Evolutionary conservation across 2,113 vertebrate species (phyloP).

Genomic region (Hymenochirus boettgeri): DNA sequence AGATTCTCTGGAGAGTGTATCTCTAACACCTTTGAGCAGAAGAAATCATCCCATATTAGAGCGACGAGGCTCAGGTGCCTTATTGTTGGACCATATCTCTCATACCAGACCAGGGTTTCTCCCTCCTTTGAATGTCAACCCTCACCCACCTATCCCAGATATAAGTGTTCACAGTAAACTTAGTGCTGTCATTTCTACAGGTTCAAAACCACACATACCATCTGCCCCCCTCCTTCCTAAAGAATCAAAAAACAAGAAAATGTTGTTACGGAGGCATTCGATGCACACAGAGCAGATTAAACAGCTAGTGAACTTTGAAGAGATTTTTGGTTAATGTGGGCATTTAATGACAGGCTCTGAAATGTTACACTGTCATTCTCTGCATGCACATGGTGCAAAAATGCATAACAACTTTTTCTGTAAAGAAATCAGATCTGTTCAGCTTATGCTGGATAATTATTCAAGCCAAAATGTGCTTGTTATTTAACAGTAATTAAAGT

Average conservation of each 20-base stretch:
- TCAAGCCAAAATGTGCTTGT: conserved; percentile 31
- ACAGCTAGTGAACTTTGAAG: conserved; percentile 70
- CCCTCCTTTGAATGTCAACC: conserved; percentile 70
- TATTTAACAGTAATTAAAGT: conserved; percentile 37
- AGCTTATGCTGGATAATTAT: conserved; percentile 39
- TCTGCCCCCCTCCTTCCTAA: conserved; percentile 64
- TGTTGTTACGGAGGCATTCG: conserved; percentile 77
- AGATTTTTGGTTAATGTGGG: conserved; percentile 52
- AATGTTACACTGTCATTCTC: conserved; percentile 15
- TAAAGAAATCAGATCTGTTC: conserved; percentile 33
- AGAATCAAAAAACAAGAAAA: conserved; percentile 68
- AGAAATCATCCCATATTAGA: conserved; percentile 60
- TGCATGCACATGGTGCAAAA: conserved; percentile 25
- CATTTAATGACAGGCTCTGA: background rate
- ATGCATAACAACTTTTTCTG: conserved; percentile 28
- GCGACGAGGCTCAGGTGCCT: conserved; percentile 66
- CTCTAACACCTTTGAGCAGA: conserved; percentile 47
- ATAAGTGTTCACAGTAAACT: conserved; percentile 55
- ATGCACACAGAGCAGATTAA: conserved; percentile 85
- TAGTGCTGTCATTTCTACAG: conserved; percentile 57
- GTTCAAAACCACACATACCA: conserved; percentile 64
- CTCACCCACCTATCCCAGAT: conserved; percentile 66
- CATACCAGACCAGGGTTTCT: conserved; percentile 75
- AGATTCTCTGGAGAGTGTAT: conserved; percentile 63
- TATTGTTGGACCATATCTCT: conserved; percentile 62